Conservation (phyloP, 2,113 vertebrate species). For the Chlamydotis undulata region DNA sequence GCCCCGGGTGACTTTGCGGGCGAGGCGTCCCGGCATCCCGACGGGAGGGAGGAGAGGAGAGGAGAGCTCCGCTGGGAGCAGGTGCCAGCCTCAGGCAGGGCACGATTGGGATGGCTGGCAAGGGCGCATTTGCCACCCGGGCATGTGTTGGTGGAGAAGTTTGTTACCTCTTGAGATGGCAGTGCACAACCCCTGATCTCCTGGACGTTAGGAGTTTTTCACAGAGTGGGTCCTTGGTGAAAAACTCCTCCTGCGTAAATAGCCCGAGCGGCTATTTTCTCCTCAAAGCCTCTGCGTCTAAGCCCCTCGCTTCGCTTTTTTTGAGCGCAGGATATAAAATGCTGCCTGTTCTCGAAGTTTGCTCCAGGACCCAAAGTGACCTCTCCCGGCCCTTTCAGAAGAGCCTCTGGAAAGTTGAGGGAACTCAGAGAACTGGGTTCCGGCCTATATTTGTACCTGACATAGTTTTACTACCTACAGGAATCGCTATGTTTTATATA, state of each 20-base stretch:
- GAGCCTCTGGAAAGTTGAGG: conserved; percentile 29
- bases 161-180: background rate
- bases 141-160: background rate
- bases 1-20: background rate
- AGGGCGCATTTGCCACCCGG: background rate
- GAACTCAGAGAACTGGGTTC: conserved; percentile 31
- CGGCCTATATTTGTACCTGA: conserved; percentile 38
- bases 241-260: background rate
- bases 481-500: background rate
- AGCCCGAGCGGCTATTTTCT: background rate
- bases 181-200: background rate
- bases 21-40: background rate
- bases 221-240: background rate
- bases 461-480: background rate
- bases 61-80: background rate
- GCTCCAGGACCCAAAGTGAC: background rate
- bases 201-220: background rate
- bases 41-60: background rate
- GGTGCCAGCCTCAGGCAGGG: background rate
- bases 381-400: background rate
- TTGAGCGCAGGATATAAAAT: background rate
- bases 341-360: background rate
- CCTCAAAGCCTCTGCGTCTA: background rate
- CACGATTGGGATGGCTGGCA: background rate
- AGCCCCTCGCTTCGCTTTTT: background rate